Conservation (phyloP, 2,797 vertebrate genomes). For the Silurus aristotelis region DNA sequence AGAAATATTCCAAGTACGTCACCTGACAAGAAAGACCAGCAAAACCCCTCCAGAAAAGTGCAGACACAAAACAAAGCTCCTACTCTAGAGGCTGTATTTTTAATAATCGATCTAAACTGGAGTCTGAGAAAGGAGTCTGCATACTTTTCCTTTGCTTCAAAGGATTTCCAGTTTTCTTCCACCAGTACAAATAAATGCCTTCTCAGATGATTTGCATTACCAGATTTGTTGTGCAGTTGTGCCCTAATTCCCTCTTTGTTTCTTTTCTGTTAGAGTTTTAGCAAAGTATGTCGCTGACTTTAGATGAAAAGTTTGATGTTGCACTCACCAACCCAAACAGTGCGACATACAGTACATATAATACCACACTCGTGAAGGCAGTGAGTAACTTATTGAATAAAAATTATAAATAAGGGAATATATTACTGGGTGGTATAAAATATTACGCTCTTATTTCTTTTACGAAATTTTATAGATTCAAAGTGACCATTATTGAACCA, state of each 20-base stretch:
- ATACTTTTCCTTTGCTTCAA: too few relatives aligned
- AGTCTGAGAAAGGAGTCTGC: too few relatives aligned
- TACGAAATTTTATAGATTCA: neutral
- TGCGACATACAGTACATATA: neutral
- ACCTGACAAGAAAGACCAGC: too few relatives aligned
- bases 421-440: neutral
- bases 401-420: neutral
- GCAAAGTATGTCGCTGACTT: slow-evolving; percentile 54
- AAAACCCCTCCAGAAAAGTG: too few relatives aligned
- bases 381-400: slow-evolving; percentile 57
- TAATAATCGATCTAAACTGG: too few relatives aligned
- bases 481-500: neutral
- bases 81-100: too few relatives aligned
- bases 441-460: neutral
- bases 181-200: too few relatives aligned
- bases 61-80: too few relatives aligned
- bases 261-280: slow-evolving; percentile 44
- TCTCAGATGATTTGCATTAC: too few relatives aligned
- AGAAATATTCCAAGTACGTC: too few relatives aligned
- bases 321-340: slow-evolving; percentile 41
- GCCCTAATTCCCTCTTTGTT: neutral
- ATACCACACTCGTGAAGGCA: slow-evolving; percentile 7
- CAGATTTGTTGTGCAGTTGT: too few relatives aligned
- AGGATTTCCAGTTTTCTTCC: too few relatives aligned
- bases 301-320: slow-evolving; percentile 37